Evolutionary conservation across 2,113 vertebrate genomes (phyloP).

Genomic region (Misgurnus mizolepis): DNA sequence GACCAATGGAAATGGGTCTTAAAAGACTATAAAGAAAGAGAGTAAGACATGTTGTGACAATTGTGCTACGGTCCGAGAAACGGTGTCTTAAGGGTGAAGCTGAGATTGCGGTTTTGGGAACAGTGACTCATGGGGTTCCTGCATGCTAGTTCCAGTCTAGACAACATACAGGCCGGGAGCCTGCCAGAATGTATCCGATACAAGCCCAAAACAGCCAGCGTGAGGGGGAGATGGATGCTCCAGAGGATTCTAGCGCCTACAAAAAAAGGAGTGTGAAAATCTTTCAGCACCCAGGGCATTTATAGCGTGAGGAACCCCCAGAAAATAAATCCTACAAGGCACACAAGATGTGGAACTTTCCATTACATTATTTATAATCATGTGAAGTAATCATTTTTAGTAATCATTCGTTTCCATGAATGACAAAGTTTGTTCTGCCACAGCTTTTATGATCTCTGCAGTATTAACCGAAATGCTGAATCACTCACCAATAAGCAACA

Average conservation of each 20-base stretch:
- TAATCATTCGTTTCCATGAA: too few species aligned
- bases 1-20: not conserved
- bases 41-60: not conserved
- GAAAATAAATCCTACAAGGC: not conserved
- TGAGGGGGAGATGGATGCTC: conserved; percentile 58
- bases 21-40: not conserved
- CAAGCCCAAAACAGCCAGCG: conserved; percentile 35
- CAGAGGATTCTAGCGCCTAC: conserved; percentile 49
- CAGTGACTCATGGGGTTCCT: conserved; percentile 52
- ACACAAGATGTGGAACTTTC: not conserved
- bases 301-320: conserved; percentile 6
- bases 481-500: not conserved
- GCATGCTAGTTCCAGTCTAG: conserved; percentile 43
- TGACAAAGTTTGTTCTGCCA: too few species aligned
- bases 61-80: not conserved
- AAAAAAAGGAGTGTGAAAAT: not conserved
- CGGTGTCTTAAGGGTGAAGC: conserved; percentile 28
- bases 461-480: not conserved
- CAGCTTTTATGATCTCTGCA: too few species aligned
- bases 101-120: conserved; percentile 48
- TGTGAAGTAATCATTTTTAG: not conserved
- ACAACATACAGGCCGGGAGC: conserved; percentile 36
- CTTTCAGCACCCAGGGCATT: conserved; percentile 24
- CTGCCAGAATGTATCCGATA: conserved; percentile 43
- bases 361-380: not conserved